Conservation (phyloP, 2,797 vertebrate species). For the Gouania willdenowi region DNA sequence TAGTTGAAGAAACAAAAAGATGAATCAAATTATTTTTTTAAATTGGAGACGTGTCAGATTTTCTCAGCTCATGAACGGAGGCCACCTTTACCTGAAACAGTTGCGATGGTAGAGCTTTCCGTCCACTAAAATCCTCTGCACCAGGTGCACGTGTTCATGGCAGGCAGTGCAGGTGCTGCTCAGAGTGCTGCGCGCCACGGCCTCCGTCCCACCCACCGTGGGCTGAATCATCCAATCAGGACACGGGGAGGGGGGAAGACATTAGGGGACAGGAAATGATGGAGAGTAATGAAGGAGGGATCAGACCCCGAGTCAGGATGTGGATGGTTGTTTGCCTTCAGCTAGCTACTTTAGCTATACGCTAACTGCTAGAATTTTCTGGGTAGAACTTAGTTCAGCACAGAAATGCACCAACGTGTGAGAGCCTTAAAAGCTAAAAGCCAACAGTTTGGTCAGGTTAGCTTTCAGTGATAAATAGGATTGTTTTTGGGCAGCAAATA, state of each 20-base stretch:
- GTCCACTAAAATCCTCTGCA: slow-evolving; percentile 90
- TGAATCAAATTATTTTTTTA: too few species aligned
- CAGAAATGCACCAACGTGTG: too few species aligned
- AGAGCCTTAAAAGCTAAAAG: too few species aligned
- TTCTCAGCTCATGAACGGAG: too few species aligned
- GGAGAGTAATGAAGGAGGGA: slow-evolving; percentile 49
- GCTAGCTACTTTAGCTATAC: slow-evolving; percentile 23
- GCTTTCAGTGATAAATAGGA: too few species aligned
- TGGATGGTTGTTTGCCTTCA: slow-evolving; percentile 47
- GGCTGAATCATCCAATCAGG: slow-evolving; percentile 10
- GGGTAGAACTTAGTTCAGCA: too few species aligned
- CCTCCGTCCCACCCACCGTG: slow-evolving; percentile 31
- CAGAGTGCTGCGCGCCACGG: slow-evolving; percentile 36
- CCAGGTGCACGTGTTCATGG: slow-evolving; percentile 91
- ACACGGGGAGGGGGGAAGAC: slow-evolving; percentile 24
- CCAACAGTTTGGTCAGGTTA: too few species aligned
- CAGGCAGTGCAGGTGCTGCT: slow-evolving; percentile 85
- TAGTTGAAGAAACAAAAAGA: too few species aligned
- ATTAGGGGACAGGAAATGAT: slow-evolving; percentile 33
- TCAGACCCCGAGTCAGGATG: slow-evolving; percentile 70
- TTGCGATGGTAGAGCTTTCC: slow-evolving; percentile 95
- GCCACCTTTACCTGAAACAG: slow-evolving; percentile 89
- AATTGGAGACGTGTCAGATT: too few species aligned
- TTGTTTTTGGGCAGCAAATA: too few species aligned
- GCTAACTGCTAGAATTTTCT: too few species aligned